Percentiles rank a stretch among this genome's conserved stretches.
Evolutionary conservation across 2,113 vertebrate species (phyloP).

Genomic region (Myiagra hebetior): DNA sequence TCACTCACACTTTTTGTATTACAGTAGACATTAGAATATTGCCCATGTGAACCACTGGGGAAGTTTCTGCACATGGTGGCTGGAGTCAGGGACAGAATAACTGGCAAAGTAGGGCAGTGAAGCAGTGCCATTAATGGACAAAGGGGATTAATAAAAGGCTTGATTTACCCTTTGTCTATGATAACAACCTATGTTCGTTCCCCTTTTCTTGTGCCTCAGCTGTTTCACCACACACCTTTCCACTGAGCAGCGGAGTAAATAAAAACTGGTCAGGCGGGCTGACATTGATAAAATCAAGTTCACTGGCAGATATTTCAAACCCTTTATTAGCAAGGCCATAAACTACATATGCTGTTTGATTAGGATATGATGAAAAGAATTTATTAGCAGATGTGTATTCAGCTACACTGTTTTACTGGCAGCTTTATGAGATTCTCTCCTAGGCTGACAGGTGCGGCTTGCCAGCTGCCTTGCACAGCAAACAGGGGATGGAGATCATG

Average conservation of each 20-base stretch:
- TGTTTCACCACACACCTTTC: constrained; percentile 9
- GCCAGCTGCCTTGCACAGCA: constrained; percentile 61
- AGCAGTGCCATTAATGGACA: neutral
- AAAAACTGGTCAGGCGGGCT: constrained; percentile 15
- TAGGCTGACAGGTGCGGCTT: constrained; percentile 65
- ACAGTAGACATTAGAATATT: neutral
- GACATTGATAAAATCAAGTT: constrained; percentile 56
- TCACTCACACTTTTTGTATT: neutral
- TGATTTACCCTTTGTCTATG: neutral
- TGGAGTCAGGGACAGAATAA: neutral
- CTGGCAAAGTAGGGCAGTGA: neutral
- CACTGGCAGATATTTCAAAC: constrained; percentile 50
- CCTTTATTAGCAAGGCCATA: constrained; percentile 55
- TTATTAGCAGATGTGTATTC: constrained; percentile 72
- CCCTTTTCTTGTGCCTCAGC: neutral
- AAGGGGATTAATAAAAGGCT: neutral
- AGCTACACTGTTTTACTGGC: constrained; percentile 63
- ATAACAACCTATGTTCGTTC: neutral
- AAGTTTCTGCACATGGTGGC: neutral
- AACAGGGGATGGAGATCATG: constrained; percentile 39
- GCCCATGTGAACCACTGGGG: neutral
- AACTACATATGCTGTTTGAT: constrained; percentile 68
- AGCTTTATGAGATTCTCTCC: constrained; percentile 70
- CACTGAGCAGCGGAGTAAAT: constrained; percentile 14
- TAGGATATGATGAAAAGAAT: constrained; percentile 76